phyloP scores from a whole-genome alignment of 2,888 invertebrate genomes.

The Monochamus alternatus region DNA sequence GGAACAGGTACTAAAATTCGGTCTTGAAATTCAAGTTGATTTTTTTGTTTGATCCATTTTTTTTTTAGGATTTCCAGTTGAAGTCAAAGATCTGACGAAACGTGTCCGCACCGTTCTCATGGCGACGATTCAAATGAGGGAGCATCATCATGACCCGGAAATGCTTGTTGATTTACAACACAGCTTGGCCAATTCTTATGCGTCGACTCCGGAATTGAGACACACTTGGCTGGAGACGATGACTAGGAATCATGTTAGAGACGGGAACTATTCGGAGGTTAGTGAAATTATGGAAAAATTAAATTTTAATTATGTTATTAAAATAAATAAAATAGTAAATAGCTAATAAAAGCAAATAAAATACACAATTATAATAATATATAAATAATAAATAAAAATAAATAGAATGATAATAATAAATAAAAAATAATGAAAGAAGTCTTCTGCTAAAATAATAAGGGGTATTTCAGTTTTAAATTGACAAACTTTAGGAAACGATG shows the following conservation, averaged over 20 bases:
- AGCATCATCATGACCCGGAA: slow-evolving; percentile 93
- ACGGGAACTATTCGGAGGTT: slow-evolving; percentile 92
- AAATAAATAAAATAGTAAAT: not conserved
- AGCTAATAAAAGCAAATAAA: no score
- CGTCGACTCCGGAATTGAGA: slow-evolving; percentile 93
- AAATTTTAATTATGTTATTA: not conserved
- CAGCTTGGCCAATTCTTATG: slow-evolving; percentile 92
- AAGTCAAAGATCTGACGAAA: slow-evolving; percentile 94
- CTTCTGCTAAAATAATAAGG: no score
- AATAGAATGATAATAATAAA: no score
- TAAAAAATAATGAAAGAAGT: no score
- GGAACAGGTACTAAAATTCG: slow-evolving; percentile 79
- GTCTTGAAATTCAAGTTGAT: not conserved
- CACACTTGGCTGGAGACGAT: slow-evolving; percentile 97
- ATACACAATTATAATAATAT: no score
- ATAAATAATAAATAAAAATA: no score
- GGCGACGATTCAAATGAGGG: slow-evolving; percentile 93
- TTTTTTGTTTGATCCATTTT: slow-evolving; percentile 6
- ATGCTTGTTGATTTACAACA: slow-evolving; percentile 93
- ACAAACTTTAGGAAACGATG: no score
- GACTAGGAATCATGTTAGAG: slow-evolving; percentile 88
- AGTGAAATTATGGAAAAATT: slow-evolving; percentile 8
- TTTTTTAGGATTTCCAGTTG: slow-evolving; percentile 82
- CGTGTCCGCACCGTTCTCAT: slow-evolving; percentile 95
- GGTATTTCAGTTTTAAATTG: no score